Evolutionary conservation across 1,140 invertebrate species (phyloP).

Genomic region (Chironomus striatipennis): DNA sequence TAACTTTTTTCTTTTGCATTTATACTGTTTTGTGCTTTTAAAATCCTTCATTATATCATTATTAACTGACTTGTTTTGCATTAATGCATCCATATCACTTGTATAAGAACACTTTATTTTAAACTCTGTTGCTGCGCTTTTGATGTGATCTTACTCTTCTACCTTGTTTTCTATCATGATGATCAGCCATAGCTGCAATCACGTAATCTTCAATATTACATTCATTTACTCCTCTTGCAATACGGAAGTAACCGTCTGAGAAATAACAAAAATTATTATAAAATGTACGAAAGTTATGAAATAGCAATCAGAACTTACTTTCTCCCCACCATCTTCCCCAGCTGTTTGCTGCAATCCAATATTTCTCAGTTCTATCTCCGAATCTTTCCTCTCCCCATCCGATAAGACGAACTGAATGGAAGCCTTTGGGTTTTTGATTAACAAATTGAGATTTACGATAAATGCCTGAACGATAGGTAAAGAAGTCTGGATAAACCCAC

Average conservation of each 20-base stretch:
- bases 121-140: background rate
- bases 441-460: conserved; percentile 59
- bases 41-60: background rate
- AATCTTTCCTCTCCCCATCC: conserved; percentile 78
- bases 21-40: background rate
- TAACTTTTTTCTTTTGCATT: background rate
- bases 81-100: background rate
- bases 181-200: conserved; percentile 56
- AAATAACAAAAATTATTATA: background rate
- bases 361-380: conserved; percentile 53
- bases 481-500: conserved; percentile 83
- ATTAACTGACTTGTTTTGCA: background rate
- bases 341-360: conserved; percentile 84
- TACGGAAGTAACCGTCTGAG: conserved; percentile 75
- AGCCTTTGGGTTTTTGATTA: conserved; percentile 51
- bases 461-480: conserved; percentile 73
- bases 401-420: conserved; percentile 83
- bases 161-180: conserved; percentile 43
- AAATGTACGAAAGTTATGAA: background rate
- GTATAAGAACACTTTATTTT: background rate
- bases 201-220: conserved; percentile 81
- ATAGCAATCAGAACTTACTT: background rate
- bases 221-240: conserved; percentile 69
- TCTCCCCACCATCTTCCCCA: conserved; percentile 72
- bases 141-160: background rate